phyloP scores from a whole-genome alignment of 2,113 vertebrate genomes.

The Macaca nemestrina region DNA sequence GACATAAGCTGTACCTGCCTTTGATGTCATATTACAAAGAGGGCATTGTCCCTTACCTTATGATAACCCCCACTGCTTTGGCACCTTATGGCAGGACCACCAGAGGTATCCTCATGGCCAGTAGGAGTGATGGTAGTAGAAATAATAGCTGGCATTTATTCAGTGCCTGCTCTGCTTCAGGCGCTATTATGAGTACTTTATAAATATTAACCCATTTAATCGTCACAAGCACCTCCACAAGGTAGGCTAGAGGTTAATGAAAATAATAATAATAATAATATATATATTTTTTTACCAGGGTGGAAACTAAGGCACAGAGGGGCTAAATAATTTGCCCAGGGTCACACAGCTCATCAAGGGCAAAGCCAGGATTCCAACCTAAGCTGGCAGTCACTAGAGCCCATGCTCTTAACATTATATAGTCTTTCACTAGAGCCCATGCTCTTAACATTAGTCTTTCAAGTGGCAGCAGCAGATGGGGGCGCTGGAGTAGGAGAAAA shows the following conservation, averaged over 20 bases:
- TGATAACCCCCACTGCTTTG: not conserved
- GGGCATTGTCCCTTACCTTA: not conserved
- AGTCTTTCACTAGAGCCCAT: not conserved
- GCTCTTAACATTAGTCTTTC: not conserved
- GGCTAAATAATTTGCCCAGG: not conserved
- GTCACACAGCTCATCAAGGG: not conserved
- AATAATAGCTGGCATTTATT: not conserved
- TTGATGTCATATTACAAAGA: not conserved
- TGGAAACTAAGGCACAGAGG: not conserved
- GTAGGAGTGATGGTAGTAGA: no score
- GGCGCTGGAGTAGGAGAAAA: not conserved
- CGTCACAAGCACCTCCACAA: not conserved
- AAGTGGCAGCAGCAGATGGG: not conserved
- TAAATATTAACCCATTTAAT: not conserved
- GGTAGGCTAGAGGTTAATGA: not conserved
- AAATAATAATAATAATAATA: not conserved
- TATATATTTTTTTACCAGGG: not conserved
- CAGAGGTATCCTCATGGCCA: not conserved
- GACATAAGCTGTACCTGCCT: not conserved
- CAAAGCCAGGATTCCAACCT: not conserved
- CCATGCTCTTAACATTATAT: no score
- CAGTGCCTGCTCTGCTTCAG: not conserved
- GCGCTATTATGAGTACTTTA: not conserved
- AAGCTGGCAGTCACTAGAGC: not conserved
- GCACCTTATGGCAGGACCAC: not conserved